Conservation (phyloP, 2,113 vertebrate species). For the Mus pahari region DNA sequence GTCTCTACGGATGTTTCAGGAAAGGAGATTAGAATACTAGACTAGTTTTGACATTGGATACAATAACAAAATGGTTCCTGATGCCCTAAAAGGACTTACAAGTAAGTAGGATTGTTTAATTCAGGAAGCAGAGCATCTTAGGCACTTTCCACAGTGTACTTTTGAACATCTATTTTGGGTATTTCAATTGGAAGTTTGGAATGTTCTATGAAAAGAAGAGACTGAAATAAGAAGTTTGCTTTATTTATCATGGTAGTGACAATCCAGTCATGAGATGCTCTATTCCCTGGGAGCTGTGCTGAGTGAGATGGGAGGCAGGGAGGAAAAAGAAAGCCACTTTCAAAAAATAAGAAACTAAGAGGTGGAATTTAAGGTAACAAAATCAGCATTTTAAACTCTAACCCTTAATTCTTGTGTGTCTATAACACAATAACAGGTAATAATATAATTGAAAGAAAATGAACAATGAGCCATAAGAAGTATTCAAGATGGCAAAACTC, state of each 20-base stretch:
- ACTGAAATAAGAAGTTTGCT: constrained; percentile 15
- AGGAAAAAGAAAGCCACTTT: neutral
- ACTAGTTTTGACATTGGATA: neutral
- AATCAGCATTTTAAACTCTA: neutral
- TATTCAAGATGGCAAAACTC: neutral
- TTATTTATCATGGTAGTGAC: neutral
- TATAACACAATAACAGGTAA: neutral
- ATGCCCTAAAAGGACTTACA: neutral
- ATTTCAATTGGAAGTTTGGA: constrained; percentile 36
- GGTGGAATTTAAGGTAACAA: neutral
- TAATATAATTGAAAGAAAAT: neutral
- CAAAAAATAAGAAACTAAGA: neutral
- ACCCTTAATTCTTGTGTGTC: neutral
- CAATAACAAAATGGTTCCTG: neutral
- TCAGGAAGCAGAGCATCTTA: neutral
- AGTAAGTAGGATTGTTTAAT: neutral
- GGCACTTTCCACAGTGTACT: neutral
- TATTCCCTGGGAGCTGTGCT: neutral
- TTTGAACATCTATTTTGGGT: neutral
- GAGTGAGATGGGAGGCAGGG: neutral
- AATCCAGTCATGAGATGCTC: neutral
- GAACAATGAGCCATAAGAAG: neutral
- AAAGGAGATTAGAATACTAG: neutral
- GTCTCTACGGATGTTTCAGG: neutral
- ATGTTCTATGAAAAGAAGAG: neutral